Evolutionary conservation across 2,113 vertebrate species (phyloP), one percentile per base, ranked within the genome.

Genomic region (Catharus minimus): DNA sequence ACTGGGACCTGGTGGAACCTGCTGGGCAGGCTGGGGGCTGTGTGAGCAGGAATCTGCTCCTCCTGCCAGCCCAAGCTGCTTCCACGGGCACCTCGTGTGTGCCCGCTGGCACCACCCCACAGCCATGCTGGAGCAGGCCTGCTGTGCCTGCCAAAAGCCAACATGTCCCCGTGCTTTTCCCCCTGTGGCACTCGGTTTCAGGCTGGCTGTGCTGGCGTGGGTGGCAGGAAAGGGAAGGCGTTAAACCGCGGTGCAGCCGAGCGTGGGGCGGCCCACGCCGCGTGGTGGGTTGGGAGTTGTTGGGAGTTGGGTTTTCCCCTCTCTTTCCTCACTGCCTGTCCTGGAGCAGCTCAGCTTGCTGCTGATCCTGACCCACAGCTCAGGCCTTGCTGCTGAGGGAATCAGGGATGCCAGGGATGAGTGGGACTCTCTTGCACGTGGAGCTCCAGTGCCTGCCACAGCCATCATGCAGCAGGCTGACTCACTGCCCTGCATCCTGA

Each of bases 181-280:
- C 13, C 5, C 38, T 0, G 0, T 22, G 16, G 2, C n/a, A 0
- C 12, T 32, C 14, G 2, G 7, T 44, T n/a, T 19, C 1, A 23
- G 53, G 64, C 39, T 69, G 75, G 27, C 38, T 4, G 44, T 18
- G 28, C 20, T 8, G 5, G 0, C 2, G 6, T 30, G 17, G 46
- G 56, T 1, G 1, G 28, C 49, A 38, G 74, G 52, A 77, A 66
- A 32, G 64, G 85, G 65, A 84, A 49, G 3, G 9, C 5, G 19
- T 84, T 77, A 74, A 91, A 73, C n/a, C 18, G 0, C 6, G 5
- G 3, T 32, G 72, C 66, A 57, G 77, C 61, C 3, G 0, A 4
- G 58, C 2, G 2, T 1, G 7, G 50, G 55, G 22, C 82, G 43
- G 60, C n/a, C 13, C 4, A 0, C 4, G 52, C 10, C 3, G 20